Base-by-base conservation (phyloP, 2,797 vertebrate genomes). In the Gouania willdenowi region DNA sequence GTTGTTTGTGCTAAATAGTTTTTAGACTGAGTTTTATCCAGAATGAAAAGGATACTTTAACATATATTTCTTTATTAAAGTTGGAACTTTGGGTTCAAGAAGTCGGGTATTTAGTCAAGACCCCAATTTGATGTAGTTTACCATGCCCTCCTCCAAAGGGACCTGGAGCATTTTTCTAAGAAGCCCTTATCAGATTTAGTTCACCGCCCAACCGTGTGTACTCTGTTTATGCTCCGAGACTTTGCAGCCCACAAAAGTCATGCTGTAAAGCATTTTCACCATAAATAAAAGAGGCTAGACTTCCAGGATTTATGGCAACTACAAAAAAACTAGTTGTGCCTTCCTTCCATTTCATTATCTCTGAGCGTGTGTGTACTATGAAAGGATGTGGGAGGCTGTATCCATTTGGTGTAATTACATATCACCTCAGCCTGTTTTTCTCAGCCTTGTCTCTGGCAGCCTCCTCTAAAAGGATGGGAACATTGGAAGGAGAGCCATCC, bases 321-420 rank as follows among this genome's bases (percentile, higher is more conserved):
- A 47, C 16, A 24, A 44, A 47, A 27, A 22, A 23, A 44, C 41
- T 33, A 39, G 30, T 6, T 23, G 5, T 8, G 40, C 39, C 49
- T 59, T 71, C 65, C 47, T 59, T 71, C 65, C 51, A 68, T 77
- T 75, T 77, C 62, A 78, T 84, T 71, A 77, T 79, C 54, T 70
- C 36, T 11, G 45, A 62, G 45, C 43, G 26, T 63, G 56, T 62
- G 60, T 50, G 64, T 61, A 69, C 60, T 66, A 46, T 71, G 53
- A 76, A 54, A 71, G 41, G 56, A 79, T 55, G 80, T 64, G 53
- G 69, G 71, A 71, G 63, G 71, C 64, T 46, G 36, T 49, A 80
- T 71, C 66, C 62, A 70, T 80, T 82, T 62, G 73, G 45, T 37
- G 58, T 81, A 71, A 84, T 82, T 81, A 75, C 74, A 73, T 54